Percentiles rank a stretch among this genome's conserved stretches.
Conservation (phyloP, 2,797 vertebrate genomes). For the Apogon talboti region DNA sequence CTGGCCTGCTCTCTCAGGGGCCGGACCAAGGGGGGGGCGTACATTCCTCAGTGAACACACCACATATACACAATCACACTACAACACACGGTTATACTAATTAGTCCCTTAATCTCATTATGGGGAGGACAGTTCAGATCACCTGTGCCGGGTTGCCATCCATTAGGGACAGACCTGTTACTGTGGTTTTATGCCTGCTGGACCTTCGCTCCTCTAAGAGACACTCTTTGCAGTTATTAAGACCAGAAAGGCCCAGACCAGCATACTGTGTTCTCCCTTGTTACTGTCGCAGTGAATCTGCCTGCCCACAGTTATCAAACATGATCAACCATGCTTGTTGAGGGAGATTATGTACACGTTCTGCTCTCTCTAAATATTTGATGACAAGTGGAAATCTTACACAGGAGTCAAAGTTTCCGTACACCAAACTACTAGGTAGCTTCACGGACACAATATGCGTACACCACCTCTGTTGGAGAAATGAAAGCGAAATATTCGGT, state of each 20-base stretch:
- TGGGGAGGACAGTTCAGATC: constrained; percentile 74
- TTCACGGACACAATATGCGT: constrained; percentile 11
- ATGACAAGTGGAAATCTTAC: constrained; percentile 20
- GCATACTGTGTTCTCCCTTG: not conserved
- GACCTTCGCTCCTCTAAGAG: constrained; percentile 59
- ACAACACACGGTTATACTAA: constrained; percentile 75
- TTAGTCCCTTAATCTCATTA: constrained; percentile 87
- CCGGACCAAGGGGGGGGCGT: constrained; percentile 58
- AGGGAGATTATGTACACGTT: constrained; percentile 9
- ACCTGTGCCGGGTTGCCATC: constrained; percentile 64
- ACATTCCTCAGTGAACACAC: constrained; percentile 57
- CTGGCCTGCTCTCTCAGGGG: constrained; percentile 65
- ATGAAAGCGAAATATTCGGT: constrained; percentile 59
- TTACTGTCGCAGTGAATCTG: constrained; percentile 18
- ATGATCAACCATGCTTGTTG: constrained; percentile 1
- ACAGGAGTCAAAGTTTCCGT: not conserved
- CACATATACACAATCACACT: constrained; percentile 46
- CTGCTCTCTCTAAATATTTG: constrained; percentile 36
- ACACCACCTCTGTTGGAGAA: constrained; percentile 44
- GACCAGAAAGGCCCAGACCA: constrained; percentile 34
- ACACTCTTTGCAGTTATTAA: constrained; percentile 57
- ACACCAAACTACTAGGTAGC: not conserved
- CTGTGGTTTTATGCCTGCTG: constrained; percentile 58
- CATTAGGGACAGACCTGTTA: constrained; percentile 70
- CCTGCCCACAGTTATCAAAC: not conserved